phyloP scores from a whole-genome alignment of 2,113 vertebrate species.

The Australoheros scitulus region DNA sequence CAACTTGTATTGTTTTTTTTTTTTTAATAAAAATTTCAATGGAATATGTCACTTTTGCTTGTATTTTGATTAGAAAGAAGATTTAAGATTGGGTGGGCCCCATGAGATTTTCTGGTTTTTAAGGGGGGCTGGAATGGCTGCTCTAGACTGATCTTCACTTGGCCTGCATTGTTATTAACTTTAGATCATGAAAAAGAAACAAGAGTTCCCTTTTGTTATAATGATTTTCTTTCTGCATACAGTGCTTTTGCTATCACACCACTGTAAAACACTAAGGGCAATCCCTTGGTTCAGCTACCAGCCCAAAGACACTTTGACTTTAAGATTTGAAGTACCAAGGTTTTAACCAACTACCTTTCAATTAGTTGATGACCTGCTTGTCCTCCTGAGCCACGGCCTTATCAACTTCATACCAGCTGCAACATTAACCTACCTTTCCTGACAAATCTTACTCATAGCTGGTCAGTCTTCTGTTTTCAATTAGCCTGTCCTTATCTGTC shows the following conservation, averaged over 20 bases:
- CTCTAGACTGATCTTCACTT: neutral
- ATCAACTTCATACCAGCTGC: neutral
- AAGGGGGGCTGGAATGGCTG: too few species aligned
- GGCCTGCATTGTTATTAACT: neutral
- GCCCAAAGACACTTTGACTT: neutral
- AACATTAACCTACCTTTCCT: neutral
- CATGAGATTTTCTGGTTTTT: too few species aligned
- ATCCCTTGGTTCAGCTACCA: neutral
- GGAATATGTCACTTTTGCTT: too few species aligned
- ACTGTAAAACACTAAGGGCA: neutral
- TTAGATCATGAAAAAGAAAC: neutral
- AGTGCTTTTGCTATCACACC: neutral
- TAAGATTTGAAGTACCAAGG: neutral
- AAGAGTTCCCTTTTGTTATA: neutral
- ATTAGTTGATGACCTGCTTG: neutral
- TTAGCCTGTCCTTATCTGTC: neutral
- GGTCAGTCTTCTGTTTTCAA: conserved; percentile 2
- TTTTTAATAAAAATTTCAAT: too few species aligned
- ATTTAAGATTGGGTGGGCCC: too few species aligned
- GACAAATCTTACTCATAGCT: neutral
- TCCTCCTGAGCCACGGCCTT: neutral
- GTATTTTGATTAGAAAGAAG: too few species aligned
- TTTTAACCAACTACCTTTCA: neutral
- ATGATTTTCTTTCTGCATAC: neutral
- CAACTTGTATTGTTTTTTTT: too few species aligned